phyloP scores from a whole-genome alignment of 2,888 invertebrate species.

The Baccha elongata region DNA sequence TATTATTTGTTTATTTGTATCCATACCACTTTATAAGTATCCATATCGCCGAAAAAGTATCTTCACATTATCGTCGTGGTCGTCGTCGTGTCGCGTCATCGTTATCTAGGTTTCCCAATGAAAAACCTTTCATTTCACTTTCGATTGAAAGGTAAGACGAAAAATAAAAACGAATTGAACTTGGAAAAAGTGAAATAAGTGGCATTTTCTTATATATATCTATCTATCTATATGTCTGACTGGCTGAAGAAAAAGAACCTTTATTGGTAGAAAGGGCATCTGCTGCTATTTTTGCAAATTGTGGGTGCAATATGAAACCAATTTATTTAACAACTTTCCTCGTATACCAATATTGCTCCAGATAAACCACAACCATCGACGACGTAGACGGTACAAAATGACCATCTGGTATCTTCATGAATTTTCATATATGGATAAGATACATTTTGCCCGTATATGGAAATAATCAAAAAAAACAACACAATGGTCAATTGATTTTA shows the following conservation, averaged over 20 bases:
- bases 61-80: constrained; percentile 19
- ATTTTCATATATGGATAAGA: constrained; percentile 54
- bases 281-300: constrained; percentile 12
- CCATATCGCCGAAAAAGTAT: constrained; percentile 61
- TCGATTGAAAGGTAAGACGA: constrained; percentile 67
- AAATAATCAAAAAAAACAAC: background rate
- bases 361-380: constrained; percentile 10
- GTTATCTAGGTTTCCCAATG: background rate
- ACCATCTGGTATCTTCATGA: constrained; percentile 51
- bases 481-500: constrained; percentile 52
- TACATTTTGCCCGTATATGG: constrained; percentile 34
- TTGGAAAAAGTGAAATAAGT: constrained; percentile 29
- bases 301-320: constrained; percentile 66
- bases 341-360: constrained; percentile 18
- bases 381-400: background rate
- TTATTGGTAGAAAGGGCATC: constrained; percentile 54
- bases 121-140: constrained; percentile 67
- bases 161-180: constrained; percentile 7
- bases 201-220: constrained; percentile 4
- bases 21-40: constrained; percentile 41
- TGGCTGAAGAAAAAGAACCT: constrained; percentile 32
- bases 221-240: background rate
- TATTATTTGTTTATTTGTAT: constrained; percentile 53
- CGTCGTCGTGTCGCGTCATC: constrained; percentile 9
- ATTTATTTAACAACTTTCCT: constrained; percentile 46